phyloP scores from a whole-genome alignment of 2,113 vertebrate species.

The Rhipidura dahli region DNA sequence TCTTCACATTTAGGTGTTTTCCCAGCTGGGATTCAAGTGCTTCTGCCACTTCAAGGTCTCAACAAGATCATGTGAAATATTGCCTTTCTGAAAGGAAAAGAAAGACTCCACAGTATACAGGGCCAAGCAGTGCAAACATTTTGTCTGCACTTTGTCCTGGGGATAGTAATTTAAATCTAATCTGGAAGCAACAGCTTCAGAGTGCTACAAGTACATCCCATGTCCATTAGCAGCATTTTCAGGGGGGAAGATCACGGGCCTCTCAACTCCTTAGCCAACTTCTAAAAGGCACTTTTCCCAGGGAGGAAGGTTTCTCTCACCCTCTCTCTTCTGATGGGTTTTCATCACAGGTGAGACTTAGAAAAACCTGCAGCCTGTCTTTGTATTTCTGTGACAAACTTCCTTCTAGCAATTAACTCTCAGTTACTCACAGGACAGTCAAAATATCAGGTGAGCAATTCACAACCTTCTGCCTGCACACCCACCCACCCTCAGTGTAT shows the following conservation, averaged over 20 bases:
- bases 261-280: neutral
- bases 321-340: neutral
- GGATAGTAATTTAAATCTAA: neutral
- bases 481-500: neutral
- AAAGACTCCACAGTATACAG: neutral
- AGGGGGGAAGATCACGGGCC: accelerated
- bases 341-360: neutral
- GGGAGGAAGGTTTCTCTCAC: accelerated
- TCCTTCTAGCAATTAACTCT: neutral
- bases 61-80: neutral
- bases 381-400: accelerated
- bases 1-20: neutral
- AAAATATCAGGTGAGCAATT: neutral
- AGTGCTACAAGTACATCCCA: neutral
- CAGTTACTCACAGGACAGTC: neutral
- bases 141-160: neutral
- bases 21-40: neutral
- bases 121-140: neutral
- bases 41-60: neutral
- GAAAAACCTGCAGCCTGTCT: neutral
- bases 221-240: neutral
- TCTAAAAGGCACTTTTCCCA: neutral
- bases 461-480: neutral
- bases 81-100: neutral
- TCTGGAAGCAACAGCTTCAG: neutral